Percentiles rank a stretch among this genome's conserved stretches.
phyloP scores from a whole-genome alignment of 2,113 vertebrate species.

The Ictalurus furcatus region DNA sequence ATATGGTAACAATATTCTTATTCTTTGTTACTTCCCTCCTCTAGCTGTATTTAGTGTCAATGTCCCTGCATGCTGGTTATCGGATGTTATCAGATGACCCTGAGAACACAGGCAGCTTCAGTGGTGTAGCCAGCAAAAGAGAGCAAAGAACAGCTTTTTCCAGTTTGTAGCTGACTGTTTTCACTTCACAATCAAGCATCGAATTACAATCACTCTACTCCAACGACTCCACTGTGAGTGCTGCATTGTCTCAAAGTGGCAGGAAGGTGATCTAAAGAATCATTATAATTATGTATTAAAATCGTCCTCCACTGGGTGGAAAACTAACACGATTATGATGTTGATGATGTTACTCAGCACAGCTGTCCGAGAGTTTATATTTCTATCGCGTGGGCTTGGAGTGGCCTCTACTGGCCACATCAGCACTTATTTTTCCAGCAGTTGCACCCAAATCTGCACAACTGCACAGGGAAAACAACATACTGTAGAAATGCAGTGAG shows the following conservation, averaged over 20 bases:
- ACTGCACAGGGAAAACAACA: not conserved
- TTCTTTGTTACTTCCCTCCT: not conserved
- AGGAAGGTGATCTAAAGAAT: not conserved
- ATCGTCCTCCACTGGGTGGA: not conserved
- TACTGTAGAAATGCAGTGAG: not conserved
- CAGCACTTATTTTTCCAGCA: not conserved
- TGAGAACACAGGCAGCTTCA: not conserved
- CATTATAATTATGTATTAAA: not conserved
- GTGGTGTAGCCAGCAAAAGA: not conserved
- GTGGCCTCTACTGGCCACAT: conserved; percentile 8
- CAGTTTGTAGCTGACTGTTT: not conserved
- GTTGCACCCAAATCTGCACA: not conserved
- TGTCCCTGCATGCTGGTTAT: not conserved
- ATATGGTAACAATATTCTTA: not conserved
- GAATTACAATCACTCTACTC: not conserved
- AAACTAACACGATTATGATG: not conserved
- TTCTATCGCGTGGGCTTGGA: too few relatives aligned
- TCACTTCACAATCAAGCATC: not conserved
- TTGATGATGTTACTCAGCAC: not conserved
- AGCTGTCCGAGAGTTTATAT: not conserved
- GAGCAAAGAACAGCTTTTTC: conserved; percentile 22
- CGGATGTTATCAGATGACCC: not conserved
- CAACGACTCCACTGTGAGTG: not conserved
- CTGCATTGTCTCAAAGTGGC: not conserved
- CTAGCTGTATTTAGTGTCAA: not conserved